These are phyloP conservation scores for Chrysodeixis includens DNA, from an alignment of 2,888 invertebrate species.

Conservation along the genomic window DNA sequence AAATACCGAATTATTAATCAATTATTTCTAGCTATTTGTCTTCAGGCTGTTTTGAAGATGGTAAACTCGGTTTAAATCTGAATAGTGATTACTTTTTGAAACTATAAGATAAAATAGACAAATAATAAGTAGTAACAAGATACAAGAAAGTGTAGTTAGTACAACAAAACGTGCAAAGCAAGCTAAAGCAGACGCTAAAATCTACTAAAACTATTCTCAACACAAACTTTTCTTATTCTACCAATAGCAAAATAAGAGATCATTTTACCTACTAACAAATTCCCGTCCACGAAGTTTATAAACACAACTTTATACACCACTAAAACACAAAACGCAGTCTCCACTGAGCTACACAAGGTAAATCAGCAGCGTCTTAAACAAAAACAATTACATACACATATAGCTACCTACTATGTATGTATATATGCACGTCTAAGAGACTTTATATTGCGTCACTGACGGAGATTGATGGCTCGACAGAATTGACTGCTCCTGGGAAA, in stretches of 20 bases:
- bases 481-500: conserved; percentile 79
- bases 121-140: too few species aligned
- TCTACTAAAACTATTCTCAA: background rate
- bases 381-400: conserved; percentile 4
- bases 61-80: too few species aligned
- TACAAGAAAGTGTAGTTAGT: too few species aligned
- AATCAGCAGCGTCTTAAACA: background rate
- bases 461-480: conserved; percentile 72
- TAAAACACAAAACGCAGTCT: background rate
- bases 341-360: background rate
- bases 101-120: too few species aligned
- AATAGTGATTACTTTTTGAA: too few species aligned
- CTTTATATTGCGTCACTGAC: conserved; percentile 61
- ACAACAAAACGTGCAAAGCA: too few species aligned
- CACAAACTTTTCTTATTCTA: background rate
- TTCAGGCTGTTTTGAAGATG: too few species aligned
- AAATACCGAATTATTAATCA: background rate
- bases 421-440: conserved; percentile 40
- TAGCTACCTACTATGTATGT: conserved; percentile 27
- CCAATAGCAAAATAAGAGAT: too few species aligned
- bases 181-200: too few species aligned
- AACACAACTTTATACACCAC: background rate
- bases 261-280: too few species aligned
- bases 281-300: background rate
- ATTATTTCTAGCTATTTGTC: background rate